Base-by-base conservation (phyloP, 2,888 invertebrate species). In the Melikaiella ostensackeni region DNA sequence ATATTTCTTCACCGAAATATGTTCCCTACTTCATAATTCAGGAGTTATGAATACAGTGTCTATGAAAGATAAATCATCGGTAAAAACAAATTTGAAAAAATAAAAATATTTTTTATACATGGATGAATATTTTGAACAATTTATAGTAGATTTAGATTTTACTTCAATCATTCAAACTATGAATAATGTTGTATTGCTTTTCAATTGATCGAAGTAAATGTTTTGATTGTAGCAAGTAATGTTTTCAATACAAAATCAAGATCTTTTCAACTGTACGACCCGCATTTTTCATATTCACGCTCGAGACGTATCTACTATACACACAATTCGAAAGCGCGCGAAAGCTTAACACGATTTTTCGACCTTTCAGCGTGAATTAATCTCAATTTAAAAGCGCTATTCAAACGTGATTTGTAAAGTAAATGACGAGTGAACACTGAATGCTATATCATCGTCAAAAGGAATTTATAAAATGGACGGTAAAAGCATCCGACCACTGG, bases 301-400 rank as follows among this genome's bases (percentile, higher is more conserved):
- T 19, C 46, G 19, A 46, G 19, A 46, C 19, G 19, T n/a, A n/a
- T n/a, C n/a, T n/a, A 46, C 19, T 16, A 0, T 46, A 19, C 19
- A 19, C 19, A 46, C 19, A 46, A 46, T 19, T 46, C 38, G 6
- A 46, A 46, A 46, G 46, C 19, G 19, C 6, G 5, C 46, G 46
- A 64, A 38, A 38, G 35, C 24, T 38, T 64, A 64, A 38, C 24
- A 64, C 64, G 16, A 64, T 38, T 64, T 64, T 64, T 21, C 64
- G n/a, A 64, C 42, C 64, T 64, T 64, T 64, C 42, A 27, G 38
- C 42, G 38, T 35, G 7, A 24, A 64, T 42, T 24, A 24, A 24
- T 38, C 6, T 38, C 38, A 64, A 42, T 64, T 64, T 35, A 64
- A 24, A 64, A 64, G 13, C 64, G 7, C 64, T 64, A 38, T 64